phyloP scores from a whole-genome alignment of 2,113 vertebrate genomes.

The Cynoglossus semilaevis region DNA sequence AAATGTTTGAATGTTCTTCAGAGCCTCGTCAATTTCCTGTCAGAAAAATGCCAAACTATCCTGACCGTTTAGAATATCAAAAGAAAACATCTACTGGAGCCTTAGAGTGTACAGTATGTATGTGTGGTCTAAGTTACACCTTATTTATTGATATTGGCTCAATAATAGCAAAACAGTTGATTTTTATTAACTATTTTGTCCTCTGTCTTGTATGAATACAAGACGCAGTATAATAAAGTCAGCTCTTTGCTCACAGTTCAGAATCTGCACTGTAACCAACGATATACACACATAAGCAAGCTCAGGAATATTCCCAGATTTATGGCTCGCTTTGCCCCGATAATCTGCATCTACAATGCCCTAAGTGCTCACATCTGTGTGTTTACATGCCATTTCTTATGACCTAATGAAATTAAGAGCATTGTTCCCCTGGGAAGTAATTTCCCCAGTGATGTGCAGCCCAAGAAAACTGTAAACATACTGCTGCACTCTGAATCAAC shows the following conservation, averaged over 20 bases:
- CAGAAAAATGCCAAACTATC: constrained; percentile 20
- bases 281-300: constrained; percentile 10
- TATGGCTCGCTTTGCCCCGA: constrained; percentile 27
- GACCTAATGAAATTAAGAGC: constrained; percentile 65
- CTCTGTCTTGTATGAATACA: background rate
- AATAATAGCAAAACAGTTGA: constrained; percentile 5
- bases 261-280: background rate
- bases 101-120: constrained; percentile 9
- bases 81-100: constrained; percentile 2
- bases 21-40: constrained; percentile 16
- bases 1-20: background rate
- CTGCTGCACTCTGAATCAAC: constrained; percentile 52
- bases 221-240: background rate
- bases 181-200: background rate
- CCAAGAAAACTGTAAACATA: constrained; percentile 67
- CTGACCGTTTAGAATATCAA: background rate
- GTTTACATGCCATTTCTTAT: constrained; percentile 61
- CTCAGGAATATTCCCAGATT: constrained; percentile 19
- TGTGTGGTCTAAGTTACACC: background rate
- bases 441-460: constrained; percentile 47
- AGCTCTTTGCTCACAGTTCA: background rate
- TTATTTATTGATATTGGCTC: constrained; percentile 1
- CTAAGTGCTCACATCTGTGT: constrained; percentile 66
- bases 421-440: constrained; percentile 67
- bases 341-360: constrained; percentile 50